Evolutionary conservation across 2,113 vertebrate species (phyloP).

Genomic region (Clarias batrachus): DNA sequence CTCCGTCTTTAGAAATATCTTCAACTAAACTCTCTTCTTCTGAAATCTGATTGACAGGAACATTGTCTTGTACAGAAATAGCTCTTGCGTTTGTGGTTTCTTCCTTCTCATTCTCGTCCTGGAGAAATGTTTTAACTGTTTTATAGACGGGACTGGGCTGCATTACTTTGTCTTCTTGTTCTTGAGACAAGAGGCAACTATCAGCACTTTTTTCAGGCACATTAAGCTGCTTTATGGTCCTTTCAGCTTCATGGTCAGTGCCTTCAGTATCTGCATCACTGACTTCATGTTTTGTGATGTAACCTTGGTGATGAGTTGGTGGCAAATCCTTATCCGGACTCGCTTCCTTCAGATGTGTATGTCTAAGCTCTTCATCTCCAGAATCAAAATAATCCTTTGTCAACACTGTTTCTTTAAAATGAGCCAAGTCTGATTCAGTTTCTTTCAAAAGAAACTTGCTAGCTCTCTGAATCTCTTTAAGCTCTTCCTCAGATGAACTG

Average conservation of each 20-base stretch:
- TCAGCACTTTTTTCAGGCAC: slow-evolving; percentile 76
- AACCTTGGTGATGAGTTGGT: slow-evolving; percentile 76
- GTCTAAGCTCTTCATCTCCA: slow-evolving; percentile 89
- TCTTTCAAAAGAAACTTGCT: slow-evolving; percentile 59
- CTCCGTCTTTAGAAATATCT: slow-evolving; percentile 87
- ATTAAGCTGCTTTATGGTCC: slow-evolving; percentile 70
- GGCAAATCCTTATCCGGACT: slow-evolving; percentile 85
- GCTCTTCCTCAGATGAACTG: slow-evolving; percentile 72
- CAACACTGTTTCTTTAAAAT: slow-evolving; percentile 47
- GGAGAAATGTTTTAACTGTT: slow-evolving; percentile 28
- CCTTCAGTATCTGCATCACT: slow-evolving; percentile 68
- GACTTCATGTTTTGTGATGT: slow-evolving; percentile 74
- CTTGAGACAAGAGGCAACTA: slow-evolving; percentile 54
- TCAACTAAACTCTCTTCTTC: slow-evolving; percentile 93
- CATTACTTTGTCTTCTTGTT: slow-evolving; percentile 17
- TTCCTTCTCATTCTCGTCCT: slow-evolving; percentile 25
- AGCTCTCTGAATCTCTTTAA: slow-evolving; percentile 64
- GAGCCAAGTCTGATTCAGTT: slow-evolving; percentile 60
- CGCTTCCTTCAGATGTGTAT: slow-evolving; percentile 91
- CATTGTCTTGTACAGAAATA: slow-evolving; percentile 70
- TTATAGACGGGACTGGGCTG: slow-evolving; percentile 30
- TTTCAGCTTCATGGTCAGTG: slow-evolving; percentile 66
- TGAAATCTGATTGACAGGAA: slow-evolving; percentile 71
- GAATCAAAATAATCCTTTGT: slow-evolving; percentile 77
- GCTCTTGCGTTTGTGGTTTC: slow-evolving; percentile 58